phyloP scores from a whole-genome alignment of 2,888 invertebrate genomes.

The Drosophila prostipennis region DNA sequence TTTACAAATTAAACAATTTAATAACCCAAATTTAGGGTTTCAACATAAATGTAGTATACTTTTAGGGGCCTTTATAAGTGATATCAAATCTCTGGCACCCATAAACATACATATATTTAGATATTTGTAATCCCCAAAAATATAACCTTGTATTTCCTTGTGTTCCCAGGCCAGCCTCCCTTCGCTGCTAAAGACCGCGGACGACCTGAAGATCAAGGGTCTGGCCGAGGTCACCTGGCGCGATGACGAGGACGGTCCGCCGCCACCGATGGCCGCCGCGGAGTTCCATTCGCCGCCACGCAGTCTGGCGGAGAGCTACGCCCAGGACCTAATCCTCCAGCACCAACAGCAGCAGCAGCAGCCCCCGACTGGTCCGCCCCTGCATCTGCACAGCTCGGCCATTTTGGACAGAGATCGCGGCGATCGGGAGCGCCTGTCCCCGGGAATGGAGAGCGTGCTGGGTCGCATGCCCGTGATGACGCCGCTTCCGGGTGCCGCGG shows the following conservation, averaged over 20 bases:
- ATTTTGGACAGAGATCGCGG: slow-evolving; percentile 15
- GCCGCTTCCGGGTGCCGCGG: slow-evolving; percentile 69
- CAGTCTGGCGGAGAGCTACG: slow-evolving; percentile 65
- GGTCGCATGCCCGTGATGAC: slow-evolving; percentile 80
- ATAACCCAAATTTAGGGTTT: too few relatives aligned
- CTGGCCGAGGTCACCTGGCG: slow-evolving; percentile 95
- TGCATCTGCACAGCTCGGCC: slow-evolving; percentile 19
- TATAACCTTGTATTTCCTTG: neutral
- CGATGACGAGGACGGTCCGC: slow-evolving; percentile 79
- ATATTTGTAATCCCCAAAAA: too few relatives aligned
- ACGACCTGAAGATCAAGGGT: slow-evolving; percentile 95
- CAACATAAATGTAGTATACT: neutral
- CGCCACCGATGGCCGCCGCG: slow-evolving; percentile 72
- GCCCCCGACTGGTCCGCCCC: neutral
- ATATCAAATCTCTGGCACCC: neutral
- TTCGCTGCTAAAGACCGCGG: slow-evolving; percentile 94
- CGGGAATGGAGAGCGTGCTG: slow-evolving; percentile 52
- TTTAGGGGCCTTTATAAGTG: neutral
- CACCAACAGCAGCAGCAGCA: slow-evolving; percentile 34
- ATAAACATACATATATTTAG: too few relatives aligned
- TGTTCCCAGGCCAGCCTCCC: slow-evolving; percentile 90
- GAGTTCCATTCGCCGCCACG: slow-evolving; percentile 79
- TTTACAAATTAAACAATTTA: too few relatives aligned
- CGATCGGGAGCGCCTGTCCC: slow-evolving; percentile 42
- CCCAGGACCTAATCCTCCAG: slow-evolving; percentile 61